phyloP scores from a whole-genome alignment of 2,113 vertebrate species.

The Odontophorus gujanensis region DNA sequence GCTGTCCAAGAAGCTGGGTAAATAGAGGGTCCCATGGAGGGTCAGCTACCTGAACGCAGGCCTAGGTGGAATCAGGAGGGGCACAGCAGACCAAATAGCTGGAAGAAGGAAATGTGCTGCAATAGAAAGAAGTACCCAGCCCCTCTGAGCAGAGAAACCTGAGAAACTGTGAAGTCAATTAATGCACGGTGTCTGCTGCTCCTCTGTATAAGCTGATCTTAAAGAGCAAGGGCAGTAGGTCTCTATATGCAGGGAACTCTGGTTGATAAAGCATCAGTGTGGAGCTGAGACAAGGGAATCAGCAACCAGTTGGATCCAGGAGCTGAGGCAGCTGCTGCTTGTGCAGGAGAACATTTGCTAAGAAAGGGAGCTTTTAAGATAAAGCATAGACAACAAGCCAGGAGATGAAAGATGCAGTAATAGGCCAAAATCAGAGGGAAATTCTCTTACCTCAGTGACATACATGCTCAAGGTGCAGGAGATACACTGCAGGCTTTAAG shows the following conservation, averaged over 20 bases:
- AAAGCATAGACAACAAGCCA: background rate
- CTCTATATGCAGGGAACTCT: background rate
- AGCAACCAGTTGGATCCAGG: background rate
- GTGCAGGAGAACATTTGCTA: background rate
- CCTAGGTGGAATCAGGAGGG: background rate
- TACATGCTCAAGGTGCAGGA: background rate
- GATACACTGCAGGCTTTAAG: background rate
- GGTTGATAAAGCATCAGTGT: background rate
- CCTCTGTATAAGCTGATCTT: background rate
- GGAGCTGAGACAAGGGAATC: background rate
- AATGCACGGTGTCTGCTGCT: background rate
- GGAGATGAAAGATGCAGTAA: background rate
- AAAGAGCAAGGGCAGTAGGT: background rate
- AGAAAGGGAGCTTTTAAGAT: background rate
- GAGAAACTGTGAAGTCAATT: background rate
- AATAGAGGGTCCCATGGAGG: background rate
- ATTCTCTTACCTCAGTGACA: background rate
- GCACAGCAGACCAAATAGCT: background rate
- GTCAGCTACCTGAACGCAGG: rapidly evolving
- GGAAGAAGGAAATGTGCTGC: background rate
- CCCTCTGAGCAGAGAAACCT: background rate
- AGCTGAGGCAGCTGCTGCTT: background rate
- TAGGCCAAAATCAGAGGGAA: background rate
- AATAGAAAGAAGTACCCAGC: rapidly evolving
- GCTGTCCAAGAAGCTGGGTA: rapidly evolving